Percentiles rank a stretch among this genome's conserved stretches.
These are phyloP conservation scores for Reinhardtius hippoglossoides DNA, from an alignment of 2,113 vertebrate species.

Conservation along the genomic window DNA sequence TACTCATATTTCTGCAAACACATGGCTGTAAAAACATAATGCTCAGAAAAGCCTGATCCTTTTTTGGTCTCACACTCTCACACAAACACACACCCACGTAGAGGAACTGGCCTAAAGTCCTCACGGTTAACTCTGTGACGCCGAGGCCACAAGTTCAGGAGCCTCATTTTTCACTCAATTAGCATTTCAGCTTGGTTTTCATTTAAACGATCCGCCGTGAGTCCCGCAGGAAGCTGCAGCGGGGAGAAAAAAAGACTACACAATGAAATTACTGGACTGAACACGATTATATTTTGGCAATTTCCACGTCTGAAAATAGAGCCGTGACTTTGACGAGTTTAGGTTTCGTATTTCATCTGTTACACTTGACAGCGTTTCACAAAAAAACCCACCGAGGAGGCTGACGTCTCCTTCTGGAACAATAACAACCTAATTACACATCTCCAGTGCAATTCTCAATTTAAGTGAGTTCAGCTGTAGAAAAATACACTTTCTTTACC, in stretches of 20 bases:
- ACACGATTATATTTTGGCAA: slow-evolving; percentile 41
- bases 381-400: slow-evolving; percentile 17
- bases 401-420: slow-evolving; percentile 28
- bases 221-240: slow-evolving; percentile 22
- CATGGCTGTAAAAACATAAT: background rate
- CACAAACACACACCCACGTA: background rate
- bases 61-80: background rate
- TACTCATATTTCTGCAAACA: background rate
- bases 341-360: slow-evolving; percentile 38
- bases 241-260: background rate
- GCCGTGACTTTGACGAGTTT: slow-evolving; percentile 35
- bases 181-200: slow-evolving; percentile 48
- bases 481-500: background rate
- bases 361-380: slow-evolving; percentile 29
- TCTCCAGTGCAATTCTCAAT: slow-evolving; percentile 12
- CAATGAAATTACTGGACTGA: slow-evolving; percentile 34
- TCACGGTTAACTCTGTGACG: slow-evolving; percentile 25
- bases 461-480: slow-evolving; percentile 32
- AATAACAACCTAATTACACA: slow-evolving; percentile 45
- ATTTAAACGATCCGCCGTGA: slow-evolving; percentile 25
- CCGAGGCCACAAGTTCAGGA: slow-evolving; percentile 45
- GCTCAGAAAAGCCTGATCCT: no score
- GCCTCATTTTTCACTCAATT: slow-evolving; percentile 52
- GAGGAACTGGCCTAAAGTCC: slow-evolving; percentile 4
- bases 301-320: slow-evolving; percentile 49